Evolutionary conservation across 2,888 invertebrate genomes (phyloP).

Genomic region (Stomorhina lunata): DNA sequence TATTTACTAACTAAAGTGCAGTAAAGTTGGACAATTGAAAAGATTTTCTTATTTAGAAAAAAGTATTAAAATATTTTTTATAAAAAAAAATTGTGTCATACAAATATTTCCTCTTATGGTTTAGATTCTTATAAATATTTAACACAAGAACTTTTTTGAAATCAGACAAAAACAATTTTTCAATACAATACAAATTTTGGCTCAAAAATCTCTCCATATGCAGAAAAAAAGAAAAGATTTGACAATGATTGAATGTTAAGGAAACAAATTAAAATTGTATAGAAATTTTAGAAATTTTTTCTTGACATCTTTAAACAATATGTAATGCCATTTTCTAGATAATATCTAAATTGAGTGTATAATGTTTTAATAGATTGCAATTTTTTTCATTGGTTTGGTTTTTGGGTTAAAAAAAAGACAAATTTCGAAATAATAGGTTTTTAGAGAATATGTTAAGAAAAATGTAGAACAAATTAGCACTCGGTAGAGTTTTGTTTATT

Average conservation of each 20-base stretch:
- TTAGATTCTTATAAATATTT: background rate
- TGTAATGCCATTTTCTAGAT: background rate
- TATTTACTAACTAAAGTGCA: background rate
- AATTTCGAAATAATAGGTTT: too few relatives aligned
- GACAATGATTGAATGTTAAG: background rate
- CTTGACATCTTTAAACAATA: background rate
- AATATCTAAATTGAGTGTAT: conserved; percentile 7
- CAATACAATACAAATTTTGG: too few relatives aligned
- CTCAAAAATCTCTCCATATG: too few relatives aligned
- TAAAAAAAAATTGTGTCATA: background rate
- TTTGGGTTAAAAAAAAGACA: too few relatives aligned
- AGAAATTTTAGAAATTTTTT: background rate
- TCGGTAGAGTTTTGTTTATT: too few relatives aligned
- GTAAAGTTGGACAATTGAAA: background rate
- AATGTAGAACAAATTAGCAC: too few relatives aligned
- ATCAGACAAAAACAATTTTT: background rate
- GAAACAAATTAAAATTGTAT: background rate
- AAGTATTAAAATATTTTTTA: too few relatives aligned
- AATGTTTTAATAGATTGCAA: background rate
- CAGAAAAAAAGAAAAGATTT: background rate
- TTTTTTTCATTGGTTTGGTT: too few relatives aligned
- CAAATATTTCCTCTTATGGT: background rate
- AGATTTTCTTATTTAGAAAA: too few relatives aligned
- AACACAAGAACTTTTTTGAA: too few relatives aligned
- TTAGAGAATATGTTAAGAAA: too few relatives aligned